Conservation (phyloP, 2,113 vertebrate genomes). For the Eulemur rufifrons region DNA sequence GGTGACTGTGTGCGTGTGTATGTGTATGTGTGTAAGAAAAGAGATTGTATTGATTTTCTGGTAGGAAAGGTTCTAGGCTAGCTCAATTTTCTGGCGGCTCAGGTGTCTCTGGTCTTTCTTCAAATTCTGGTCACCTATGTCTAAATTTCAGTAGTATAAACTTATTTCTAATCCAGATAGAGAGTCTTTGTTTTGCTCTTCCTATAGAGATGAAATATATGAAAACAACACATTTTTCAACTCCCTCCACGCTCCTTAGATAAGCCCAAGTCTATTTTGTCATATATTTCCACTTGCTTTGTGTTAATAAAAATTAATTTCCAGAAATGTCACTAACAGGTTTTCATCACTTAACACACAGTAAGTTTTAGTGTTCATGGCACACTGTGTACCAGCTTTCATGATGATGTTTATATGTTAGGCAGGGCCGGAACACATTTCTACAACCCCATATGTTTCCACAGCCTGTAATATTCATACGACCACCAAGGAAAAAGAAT, state of each 20-base stretch:
- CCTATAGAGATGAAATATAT: neutral
- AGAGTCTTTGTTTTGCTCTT: conserved; percentile 25
- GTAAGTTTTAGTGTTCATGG: neutral
- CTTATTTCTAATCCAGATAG: neutral
- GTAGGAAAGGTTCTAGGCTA: neutral
- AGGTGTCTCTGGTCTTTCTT: neutral
- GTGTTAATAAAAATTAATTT: conserved; percentile 35
- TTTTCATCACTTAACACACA: neutral
- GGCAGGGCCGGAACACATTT: neutral
- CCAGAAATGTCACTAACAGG: neutral
- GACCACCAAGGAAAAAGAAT: neutral
- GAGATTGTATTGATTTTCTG: neutral
- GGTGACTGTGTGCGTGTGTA: neutral
- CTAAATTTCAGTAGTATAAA: neutral
- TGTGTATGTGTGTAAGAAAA: neutral
- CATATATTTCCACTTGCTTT: conserved; percentile 10
- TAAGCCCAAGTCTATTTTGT: neutral
- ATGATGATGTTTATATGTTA: neutral
- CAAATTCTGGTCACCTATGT: neutral
- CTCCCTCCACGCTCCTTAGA: neutral
- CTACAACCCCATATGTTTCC: neutral
- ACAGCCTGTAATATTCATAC: neutral
- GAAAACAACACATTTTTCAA: conserved; percentile 32
- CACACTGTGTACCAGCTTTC: neutral
- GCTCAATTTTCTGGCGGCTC: conserved; percentile 1